phyloP scores from a whole-genome alignment of 1,140 invertebrate genomes.

The Scaptomyza graminum region DNA sequence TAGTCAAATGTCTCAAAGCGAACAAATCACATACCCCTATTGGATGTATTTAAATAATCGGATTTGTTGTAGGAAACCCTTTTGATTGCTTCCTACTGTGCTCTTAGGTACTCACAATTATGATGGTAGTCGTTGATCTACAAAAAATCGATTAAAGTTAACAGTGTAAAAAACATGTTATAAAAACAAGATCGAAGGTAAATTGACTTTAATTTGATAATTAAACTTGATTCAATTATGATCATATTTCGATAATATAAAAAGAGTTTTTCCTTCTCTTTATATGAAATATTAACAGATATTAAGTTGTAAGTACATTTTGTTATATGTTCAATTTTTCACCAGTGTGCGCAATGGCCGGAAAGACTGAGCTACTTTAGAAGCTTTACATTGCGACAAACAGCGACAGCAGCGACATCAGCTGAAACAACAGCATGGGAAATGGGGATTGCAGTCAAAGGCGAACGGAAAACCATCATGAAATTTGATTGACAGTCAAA shows the following conservation, averaged over 20 bases:
- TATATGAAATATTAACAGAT: too few relatives aligned
- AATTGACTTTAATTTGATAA: too few relatives aligned
- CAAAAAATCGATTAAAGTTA: conserved; percentile 14
- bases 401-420: background rate
- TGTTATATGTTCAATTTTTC: background rate
- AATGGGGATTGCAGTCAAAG: conserved; percentile 49
- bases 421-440: conserved; percentile 17
- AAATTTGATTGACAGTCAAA: conserved; percentile 56
- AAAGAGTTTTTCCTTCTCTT: too few relatives aligned
- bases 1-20: background rate
- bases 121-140: conserved; percentile 16
- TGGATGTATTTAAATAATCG: background rate
- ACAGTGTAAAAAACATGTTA: background rate
- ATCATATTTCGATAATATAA: too few relatives aligned
- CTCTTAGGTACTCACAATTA: background rate
- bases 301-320: too few relatives aligned
- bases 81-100: background rate
- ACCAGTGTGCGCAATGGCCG: conserved; percentile 38
- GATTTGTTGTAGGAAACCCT: background rate
- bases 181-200: too few relatives aligned
- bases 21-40: conserved; percentile 1
- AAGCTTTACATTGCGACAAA: conserved; percentile 16
- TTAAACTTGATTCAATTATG: too few relatives aligned
- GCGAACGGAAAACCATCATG: conserved; percentile 48
- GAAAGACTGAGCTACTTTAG: conserved; percentile 44